These are phyloP conservation scores for Apocheima hispidaria DNA, from an alignment of 2,888 invertebrate species.

Conservation along the genomic window DNA sequence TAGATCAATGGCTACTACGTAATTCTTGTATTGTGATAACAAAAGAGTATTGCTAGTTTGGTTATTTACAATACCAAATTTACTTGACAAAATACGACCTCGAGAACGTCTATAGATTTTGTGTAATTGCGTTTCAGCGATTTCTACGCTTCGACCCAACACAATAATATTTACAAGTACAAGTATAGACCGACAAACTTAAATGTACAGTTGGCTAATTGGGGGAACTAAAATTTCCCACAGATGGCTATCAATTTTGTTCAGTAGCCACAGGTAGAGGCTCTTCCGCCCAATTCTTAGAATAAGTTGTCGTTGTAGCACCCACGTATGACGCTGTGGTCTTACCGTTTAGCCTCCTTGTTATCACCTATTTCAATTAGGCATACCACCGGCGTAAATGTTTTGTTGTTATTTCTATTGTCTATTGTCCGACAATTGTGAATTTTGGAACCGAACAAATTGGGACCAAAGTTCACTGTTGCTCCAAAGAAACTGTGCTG, in stretches of 20 bases:
- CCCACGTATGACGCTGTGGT: conserved; percentile 57
- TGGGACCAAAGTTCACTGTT: conserved; percentile 43
- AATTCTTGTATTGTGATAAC: conserved; percentile 4
- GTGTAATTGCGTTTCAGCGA: conserved; percentile 18
- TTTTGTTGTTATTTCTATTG: conserved; percentile 61
- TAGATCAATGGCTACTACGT: too few species aligned
- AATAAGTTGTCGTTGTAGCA: conserved; percentile 13
- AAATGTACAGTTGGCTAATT: not conserved
- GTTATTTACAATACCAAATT: conserved; percentile 11
- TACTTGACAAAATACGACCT: conserved; percentile 8
- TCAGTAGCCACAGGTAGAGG: not conserved
- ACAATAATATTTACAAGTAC: conserved; percentile 31
- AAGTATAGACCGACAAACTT: not conserved
- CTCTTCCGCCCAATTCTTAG: not conserved
- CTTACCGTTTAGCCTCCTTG: conserved; percentile 59
- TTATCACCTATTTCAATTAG: conserved; percentile 70
- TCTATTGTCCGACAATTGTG: conserved; percentile 55
- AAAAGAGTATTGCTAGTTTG: conserved; percentile 22
- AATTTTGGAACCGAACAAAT: conserved; percentile 43
- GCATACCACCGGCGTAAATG: conserved; percentile 66
- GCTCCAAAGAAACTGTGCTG: conserved; percentile 45
- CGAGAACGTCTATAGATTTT: conserved; percentile 7
- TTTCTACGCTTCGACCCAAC: conserved; percentile 23
- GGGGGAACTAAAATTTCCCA: not conserved
- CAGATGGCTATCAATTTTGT: not conserved